Percentiles rank a stretch among this genome's conserved stretches.
phyloP scores from a whole-genome alignment of 2,888 invertebrate genomes.

The Philopedon plagiatum region DNA sequence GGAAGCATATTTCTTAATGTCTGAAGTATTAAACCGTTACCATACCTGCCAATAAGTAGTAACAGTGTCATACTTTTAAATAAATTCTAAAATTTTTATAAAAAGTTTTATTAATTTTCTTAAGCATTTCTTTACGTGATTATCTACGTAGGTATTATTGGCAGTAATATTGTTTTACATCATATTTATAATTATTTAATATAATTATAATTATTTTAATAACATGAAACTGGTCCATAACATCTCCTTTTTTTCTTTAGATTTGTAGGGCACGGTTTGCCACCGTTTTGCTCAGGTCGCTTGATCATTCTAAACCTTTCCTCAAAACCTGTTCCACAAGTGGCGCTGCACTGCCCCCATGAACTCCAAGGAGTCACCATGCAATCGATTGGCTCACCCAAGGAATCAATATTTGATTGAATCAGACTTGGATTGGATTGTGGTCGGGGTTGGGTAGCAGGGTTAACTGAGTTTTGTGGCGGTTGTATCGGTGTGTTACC shows the following conservation, averaged over 20 bases:
- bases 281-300: constrained; percentile 76
- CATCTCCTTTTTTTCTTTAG: constrained; percentile 75
- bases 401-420: constrained; percentile 13
- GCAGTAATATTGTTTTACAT: too few relatives aligned
- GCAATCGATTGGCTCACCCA: constrained; percentile 67
- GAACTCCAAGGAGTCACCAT: constrained; percentile 84
- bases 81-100: too few relatives aligned
- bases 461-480: constrained; percentile 4
- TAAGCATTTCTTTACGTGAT: too few relatives aligned
- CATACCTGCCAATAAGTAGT: too few relatives aligned
- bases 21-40: too few relatives aligned
- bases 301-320: constrained; percentile 76
- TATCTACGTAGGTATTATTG: too few relatives aligned
- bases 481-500: constrained; percentile 49
- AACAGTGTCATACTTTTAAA: too few relatives aligned
- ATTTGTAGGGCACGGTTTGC: constrained; percentile 75
- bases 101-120: too few relatives aligned
- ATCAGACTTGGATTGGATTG: constrained; percentile 16
- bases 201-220: constrained; percentile 26
- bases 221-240: constrained; percentile 62
- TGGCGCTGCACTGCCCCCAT: constrained; percentile 86
- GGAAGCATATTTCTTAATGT: too few relatives aligned
- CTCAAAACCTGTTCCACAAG: constrained; percentile 83
- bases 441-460: not conserved
- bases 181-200: not conserved